Base-by-base conservation (phyloP, 2,888 invertebrate species). In the Hetaerina titia region DNA sequence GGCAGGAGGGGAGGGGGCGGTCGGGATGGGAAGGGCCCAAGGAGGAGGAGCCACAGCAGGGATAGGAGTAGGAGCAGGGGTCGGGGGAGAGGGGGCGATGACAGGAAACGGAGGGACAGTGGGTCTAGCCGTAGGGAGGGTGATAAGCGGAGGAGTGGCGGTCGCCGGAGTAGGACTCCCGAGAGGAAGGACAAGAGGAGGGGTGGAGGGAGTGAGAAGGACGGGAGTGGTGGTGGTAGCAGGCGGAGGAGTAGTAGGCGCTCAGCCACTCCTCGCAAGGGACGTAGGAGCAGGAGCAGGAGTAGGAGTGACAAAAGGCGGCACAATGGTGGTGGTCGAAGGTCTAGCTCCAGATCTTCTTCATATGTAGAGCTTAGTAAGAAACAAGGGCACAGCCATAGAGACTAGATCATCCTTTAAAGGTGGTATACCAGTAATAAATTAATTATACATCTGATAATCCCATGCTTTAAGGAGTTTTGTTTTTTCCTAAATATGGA, bases 71-170 rank as follows among this genome's bases (percentile, higher is more conserved):
- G 95, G 90, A n/a, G 94, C 64, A 94, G 87, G 92, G 94, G 95
- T 95, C 45, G 60, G 74, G 89, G 94, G 95, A 74, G 56, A 90
- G 89, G 95, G 95, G 95, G 90, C 95, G 95, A 95, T 95, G 95
- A 95, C 95, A 89, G 92, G 94, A 95, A 89, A 95, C 89, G 60
- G 95, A 95, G 64, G 69, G 64, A 95, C 92, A 64, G 95, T 95
- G 95, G 95, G 95, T 88, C 95, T 94, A 58, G 94, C 95, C 58
- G 95, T 95, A 89, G 95, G 95, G 63, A 94, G 94, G 56, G 95
- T 96, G 96, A 96, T 95, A 96, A 96, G 95, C 96, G 94, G 94
- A 90, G 95, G 95, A 57, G 89, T 89, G 58, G 95, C 95, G 63
- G 94, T 87, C 58, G 94, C 81, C 56, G 89, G 90, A 95, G 94